A percentile compares a stretch with the other conserved stretches of the same genome.
These are phyloP conservation scores for Silurus lanzhouensis DNA, from an alignment of 2,797 vertebrate genomes.

Conservation along the genomic window DNA sequence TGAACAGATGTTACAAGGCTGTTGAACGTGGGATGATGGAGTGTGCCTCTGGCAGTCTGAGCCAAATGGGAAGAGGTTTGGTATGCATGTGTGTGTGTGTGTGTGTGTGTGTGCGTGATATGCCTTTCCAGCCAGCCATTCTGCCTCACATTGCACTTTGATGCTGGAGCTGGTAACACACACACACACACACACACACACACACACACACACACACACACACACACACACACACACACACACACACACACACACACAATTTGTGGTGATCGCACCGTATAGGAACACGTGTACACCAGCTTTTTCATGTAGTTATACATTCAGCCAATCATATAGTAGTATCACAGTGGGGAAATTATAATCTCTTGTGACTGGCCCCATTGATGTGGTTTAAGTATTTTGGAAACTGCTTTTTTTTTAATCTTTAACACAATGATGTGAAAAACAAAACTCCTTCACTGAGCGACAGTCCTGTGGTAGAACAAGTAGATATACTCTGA, in stretches of 20 bases:
- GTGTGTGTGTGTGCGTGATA: conserved; percentile 29
- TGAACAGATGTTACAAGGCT: conserved; percentile 83
- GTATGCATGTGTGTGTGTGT: conserved; percentile 32
- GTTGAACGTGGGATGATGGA: conserved; percentile 77
- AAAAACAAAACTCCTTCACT: not conserved
- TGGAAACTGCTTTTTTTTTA: not conserved
- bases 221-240: conserved; percentile 3
- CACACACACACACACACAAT: not conserved
- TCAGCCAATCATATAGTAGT: not conserved
- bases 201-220: conserved; percentile 8
- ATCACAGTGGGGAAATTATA: not conserved
- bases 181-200: too few species aligned
- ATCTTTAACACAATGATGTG: not conserved
- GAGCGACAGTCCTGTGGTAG: not conserved
- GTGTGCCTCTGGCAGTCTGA: conserved; percentile 69
- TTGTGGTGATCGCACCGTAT: not conserved
- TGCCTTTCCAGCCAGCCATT: conserved; percentile 54
- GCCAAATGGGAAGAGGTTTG: conserved; percentile 66
- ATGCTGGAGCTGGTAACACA: conserved; percentile 12
- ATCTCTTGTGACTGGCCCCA: not conserved
- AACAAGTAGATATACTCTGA: not conserved
- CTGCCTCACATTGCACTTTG: conserved; percentile 53
- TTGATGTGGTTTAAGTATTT: not conserved
- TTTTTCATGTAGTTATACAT: not conserved
- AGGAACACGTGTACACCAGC: not conserved